Percentiles rank a stretch among this genome's conserved stretches.
phyloP scores from a whole-genome alignment of 1,140 invertebrate genomes.

The Varroa destructor region DNA sequence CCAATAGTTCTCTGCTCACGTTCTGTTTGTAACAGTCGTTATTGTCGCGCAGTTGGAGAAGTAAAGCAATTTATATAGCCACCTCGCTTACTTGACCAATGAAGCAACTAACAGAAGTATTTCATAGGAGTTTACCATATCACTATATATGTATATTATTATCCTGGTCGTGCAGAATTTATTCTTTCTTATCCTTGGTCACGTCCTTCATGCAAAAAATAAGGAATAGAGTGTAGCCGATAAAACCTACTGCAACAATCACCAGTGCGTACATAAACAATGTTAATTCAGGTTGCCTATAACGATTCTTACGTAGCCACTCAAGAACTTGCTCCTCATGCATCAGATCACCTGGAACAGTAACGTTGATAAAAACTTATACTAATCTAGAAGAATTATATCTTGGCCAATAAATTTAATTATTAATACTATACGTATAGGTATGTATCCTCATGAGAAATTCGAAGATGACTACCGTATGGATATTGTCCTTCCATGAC shows the following conservation, averaged over 20 bases:
- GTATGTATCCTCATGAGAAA: too few relatives aligned
- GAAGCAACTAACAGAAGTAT: too few relatives aligned
- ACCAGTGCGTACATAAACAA: conserved; percentile 86
- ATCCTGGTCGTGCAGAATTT: neutral
- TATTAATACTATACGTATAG: neutral
- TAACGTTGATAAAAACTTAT: conserved; percentile 22
- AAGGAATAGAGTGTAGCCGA: conserved; percentile 76
- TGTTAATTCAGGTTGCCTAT: conserved; percentile 78
- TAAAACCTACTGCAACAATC: conserved; percentile 65
- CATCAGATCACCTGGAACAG: conserved; percentile 57
- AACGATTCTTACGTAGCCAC: conserved; percentile 81
- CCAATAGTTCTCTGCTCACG: too few relatives aligned
- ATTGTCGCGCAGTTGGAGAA: too few relatives aligned
- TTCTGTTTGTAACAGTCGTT: too few relatives aligned
- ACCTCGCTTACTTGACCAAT: too few relatives aligned
- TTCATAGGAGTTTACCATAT: too few relatives aligned
- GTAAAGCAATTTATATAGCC: too few relatives aligned
- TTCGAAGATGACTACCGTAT: too few relatives aligned
- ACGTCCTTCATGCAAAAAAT: conserved; percentile 60
- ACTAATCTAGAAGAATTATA: conserved; percentile 20
- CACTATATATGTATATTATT: too few relatives aligned
- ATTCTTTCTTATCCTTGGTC: conserved; percentile 9
- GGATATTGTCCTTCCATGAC: too few relatives aligned
- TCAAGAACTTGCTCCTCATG: conserved; percentile 75
- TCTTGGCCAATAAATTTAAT: neutral